A percentile compares a stretch with the other conserved stretches of the same genome.
These are phyloP conservation scores for Serranus cabrilla DNA, from an alignment of 2,797 vertebrate genomes.

Conservation along the genomic window DNA sequence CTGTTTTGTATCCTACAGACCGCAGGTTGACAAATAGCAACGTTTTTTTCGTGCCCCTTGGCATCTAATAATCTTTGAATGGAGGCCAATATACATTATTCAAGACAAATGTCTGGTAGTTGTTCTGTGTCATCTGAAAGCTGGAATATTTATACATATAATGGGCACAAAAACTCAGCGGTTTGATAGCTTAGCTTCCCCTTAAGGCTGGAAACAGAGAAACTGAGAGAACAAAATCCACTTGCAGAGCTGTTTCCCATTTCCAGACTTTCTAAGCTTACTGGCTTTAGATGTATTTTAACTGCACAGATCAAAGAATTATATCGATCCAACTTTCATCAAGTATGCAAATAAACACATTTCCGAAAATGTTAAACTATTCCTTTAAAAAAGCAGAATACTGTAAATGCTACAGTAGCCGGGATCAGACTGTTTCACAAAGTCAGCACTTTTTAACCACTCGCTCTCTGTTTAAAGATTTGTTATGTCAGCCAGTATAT, in stretches of 20 bases:
- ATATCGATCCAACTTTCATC: neutral
- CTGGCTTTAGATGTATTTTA: slow-evolving; percentile 5
- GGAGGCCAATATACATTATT: too few relatives aligned
- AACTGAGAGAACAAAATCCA: too few relatives aligned
- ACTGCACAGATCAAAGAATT: neutral
- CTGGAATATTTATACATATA: too few relatives aligned
- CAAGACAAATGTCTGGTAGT: too few relatives aligned
- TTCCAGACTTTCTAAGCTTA: slow-evolving; percentile 16
- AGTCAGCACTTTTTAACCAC: slow-evolving; percentile 30
- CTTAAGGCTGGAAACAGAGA: too few relatives aligned
- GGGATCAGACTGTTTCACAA: slow-evolving; percentile 18
- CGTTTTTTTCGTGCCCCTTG: too few relatives aligned
- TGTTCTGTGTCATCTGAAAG: too few relatives aligned
- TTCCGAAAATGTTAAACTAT: neutral
- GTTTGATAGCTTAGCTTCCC: too few relatives aligned
- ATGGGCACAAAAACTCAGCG: too few relatives aligned
- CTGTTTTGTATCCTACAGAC: too few relatives aligned
- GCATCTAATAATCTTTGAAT: too few relatives aligned
- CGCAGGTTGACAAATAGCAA: too few relatives aligned
- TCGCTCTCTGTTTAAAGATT: slow-evolving; percentile 25
- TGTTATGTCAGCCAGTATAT: slow-evolving; percentile 22
- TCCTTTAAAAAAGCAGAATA: slow-evolving; percentile 10
- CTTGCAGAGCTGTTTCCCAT: neutral
- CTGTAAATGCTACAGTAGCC: slow-evolving; percentile 12
- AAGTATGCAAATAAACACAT: neutral